These are phyloP conservation scores for Halictus quadricinctus DNA, from an alignment of 2,888 invertebrate genomes.

Conservation along the genomic window DNA sequence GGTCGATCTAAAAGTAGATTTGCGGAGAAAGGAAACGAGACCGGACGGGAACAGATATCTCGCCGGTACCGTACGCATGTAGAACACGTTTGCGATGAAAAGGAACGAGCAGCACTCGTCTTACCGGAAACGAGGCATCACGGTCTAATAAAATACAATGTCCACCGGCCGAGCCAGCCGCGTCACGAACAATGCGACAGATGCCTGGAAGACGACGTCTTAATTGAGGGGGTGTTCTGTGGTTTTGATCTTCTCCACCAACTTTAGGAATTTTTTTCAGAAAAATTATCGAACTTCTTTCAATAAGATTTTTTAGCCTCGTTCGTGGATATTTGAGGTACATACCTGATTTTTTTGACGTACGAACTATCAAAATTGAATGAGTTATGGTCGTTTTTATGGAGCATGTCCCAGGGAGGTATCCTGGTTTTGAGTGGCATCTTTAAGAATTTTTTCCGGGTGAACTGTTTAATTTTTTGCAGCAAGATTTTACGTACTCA, in stretches of 20 bases:
- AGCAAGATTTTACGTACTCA: no score
- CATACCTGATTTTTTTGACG: background rate
- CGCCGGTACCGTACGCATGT: conserved; percentile 26
- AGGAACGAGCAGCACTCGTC: conserved; percentile 17
- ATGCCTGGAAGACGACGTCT: conserved; percentile 3
- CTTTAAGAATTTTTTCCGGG: background rate
- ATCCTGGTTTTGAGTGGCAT: background rate
- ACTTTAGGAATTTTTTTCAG: background rate
- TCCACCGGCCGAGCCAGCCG: background rate
- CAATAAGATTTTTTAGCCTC: background rate
- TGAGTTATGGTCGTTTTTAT: background rate
- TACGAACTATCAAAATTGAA: background rate
- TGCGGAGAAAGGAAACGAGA: conserved; percentile 70
- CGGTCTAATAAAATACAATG: conserved; percentile 51
- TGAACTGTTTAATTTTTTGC: background rate
- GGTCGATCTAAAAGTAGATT: conserved; percentile 64
- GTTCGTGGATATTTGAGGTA: background rate
- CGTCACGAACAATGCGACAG: background rate
- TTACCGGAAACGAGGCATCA: conserved; percentile 40
- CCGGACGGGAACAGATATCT: conserved; percentile 46
- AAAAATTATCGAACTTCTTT: background rate
- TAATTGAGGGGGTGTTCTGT: conserved; percentile 29
- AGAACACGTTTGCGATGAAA: conserved; percentile 32
- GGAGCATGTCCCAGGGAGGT: no score
- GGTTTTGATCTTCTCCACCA: background rate